These are phyloP conservation scores for Plectropomus leopardus DNA, from an alignment of 2,113 vertebrate species.

Conservation along the genomic window DNA sequence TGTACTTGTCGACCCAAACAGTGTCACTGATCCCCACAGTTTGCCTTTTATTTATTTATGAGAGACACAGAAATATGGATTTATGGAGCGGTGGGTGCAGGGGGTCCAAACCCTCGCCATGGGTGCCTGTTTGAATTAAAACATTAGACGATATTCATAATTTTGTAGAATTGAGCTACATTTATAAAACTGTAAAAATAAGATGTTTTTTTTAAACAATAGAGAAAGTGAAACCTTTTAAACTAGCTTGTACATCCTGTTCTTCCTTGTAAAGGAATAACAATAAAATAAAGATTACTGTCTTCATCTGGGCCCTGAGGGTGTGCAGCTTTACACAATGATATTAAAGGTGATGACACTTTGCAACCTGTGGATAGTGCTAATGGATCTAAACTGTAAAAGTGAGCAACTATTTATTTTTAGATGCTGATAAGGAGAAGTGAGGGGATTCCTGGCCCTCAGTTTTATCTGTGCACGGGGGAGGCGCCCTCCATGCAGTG, in stretches of 20 bases:
- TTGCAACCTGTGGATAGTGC: conserved; percentile 2
- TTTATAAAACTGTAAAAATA: neutral
- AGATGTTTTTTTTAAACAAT: neutral
- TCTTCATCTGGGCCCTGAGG: neutral
- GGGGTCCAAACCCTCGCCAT: neutral
- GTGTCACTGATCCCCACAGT: conserved; percentile 44
- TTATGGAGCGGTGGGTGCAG: neutral
- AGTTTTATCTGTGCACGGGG: conserved; percentile 14
- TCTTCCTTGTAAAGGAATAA: neutral
- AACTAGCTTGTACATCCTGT: neutral
- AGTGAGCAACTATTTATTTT: conserved; percentile 41
- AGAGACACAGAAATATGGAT: conserved; percentile 50
- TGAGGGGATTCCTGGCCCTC: conserved; percentile 35
- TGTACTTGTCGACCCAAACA: conserved; percentile 57
- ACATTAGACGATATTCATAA: neutral
- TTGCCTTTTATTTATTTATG: conserved; percentile 54
- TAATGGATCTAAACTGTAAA: conserved; percentile 24
- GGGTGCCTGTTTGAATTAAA: conserved; percentile 19
- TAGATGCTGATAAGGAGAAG: conserved; percentile 30
- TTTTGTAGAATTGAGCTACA: neutral
- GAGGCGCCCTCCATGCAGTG: conserved; percentile 21
- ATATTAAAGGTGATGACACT: conserved; percentile 6
- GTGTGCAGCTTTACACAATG: neutral
- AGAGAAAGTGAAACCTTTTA: conserved; percentile 69
- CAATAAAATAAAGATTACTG: neutral